A percentile compares a stretch with the other conserved stretches of the same genome.
These are phyloP conservation scores for Diabrotica virgifera DNA, from an alignment of 1,140 invertebrate species.

Conservation along the genomic window DNA sequence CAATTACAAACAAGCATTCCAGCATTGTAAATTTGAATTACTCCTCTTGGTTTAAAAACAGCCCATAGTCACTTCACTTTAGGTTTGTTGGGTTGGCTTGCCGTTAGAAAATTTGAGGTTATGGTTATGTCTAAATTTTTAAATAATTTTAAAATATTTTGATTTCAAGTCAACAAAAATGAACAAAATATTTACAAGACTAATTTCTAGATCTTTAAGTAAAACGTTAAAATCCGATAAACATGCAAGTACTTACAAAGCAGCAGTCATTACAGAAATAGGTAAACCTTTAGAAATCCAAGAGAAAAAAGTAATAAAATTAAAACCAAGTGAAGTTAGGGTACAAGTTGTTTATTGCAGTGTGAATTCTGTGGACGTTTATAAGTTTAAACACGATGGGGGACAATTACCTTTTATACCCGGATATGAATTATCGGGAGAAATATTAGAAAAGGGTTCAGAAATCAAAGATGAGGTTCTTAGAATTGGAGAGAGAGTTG, in stretches of 20 bases:
- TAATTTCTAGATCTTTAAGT: slow-evolving; percentile 8
- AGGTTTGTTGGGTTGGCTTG: no score
- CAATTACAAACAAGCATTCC: no score
- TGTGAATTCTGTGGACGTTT: slow-evolving; percentile 56
- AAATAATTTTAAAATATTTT: no score
- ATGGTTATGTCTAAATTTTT: no score
- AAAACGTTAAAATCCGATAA: slow-evolving; percentile 7
- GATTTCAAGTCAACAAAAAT: neutral
- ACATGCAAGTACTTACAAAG: slow-evolving; percentile 41
- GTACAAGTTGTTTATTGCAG: slow-evolving; percentile 54
- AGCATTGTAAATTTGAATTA: no score
- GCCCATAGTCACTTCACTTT: no score
- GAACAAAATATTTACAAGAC: slow-evolving; percentile 17
- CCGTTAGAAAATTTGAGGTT: no score
- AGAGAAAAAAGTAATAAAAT: slow-evolving; percentile 45
- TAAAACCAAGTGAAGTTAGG: slow-evolving; percentile 42
- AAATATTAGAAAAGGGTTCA: slow-evolving; percentile 49
- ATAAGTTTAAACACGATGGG: slow-evolving; percentile 48
- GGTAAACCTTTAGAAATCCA: slow-evolving; percentile 49
- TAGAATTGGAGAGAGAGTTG: slow-evolving; percentile 47
- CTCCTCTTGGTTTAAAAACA: no score
- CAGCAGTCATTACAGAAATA: slow-evolving; percentile 51
- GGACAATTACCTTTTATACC: slow-evolving; percentile 52
- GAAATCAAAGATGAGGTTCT: slow-evolving; percentile 36
- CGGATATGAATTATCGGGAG: slow-evolving; percentile 55